Conservation (phyloP, 2,888 invertebrate species). For the Acanthopleura granulata region DNA sequence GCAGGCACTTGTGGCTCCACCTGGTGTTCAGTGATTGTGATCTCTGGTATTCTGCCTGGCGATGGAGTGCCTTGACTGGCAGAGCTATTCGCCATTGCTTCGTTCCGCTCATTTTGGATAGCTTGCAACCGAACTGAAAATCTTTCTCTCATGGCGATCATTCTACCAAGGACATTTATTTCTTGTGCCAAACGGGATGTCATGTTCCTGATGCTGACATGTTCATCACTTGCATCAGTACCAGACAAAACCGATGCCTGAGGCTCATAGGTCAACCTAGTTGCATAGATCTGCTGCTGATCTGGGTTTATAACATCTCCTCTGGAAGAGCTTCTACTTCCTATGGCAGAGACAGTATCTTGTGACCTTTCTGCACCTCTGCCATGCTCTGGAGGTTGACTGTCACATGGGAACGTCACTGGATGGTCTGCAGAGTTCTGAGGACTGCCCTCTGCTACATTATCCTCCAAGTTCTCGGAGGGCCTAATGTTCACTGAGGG, state of each 20-base stretch:
- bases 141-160: constrained; percentile 47
- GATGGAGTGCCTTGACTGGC: not conserved
- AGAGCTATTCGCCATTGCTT: not conserved
- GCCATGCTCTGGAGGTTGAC: not conserved
- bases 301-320: not conserved
- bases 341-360: not conserved
- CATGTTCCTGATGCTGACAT: constrained; percentile 27
- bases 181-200: constrained; percentile 47
- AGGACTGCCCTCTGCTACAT: not conserved
- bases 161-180: constrained; percentile 52
- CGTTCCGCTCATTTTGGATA: constrained; percentile 39
- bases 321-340: not conserved
- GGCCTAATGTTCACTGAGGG: not conserved
- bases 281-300: not conserved
- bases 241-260: not conserved
- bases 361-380: not conserved
- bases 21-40: constrained; percentile 25
- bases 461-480: not conserved
- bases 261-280: not conserved
- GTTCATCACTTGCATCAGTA: not conserved
- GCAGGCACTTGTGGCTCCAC: constrained; percentile 1
- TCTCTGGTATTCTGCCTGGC: constrained; percentile 19
- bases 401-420: not conserved
- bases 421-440: not conserved
- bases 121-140: constrained; percentile 46